Base-by-base conservation (phyloP, 92 coral and sea anemone genomes). In the Epizoanthus scotinus region DNA sequence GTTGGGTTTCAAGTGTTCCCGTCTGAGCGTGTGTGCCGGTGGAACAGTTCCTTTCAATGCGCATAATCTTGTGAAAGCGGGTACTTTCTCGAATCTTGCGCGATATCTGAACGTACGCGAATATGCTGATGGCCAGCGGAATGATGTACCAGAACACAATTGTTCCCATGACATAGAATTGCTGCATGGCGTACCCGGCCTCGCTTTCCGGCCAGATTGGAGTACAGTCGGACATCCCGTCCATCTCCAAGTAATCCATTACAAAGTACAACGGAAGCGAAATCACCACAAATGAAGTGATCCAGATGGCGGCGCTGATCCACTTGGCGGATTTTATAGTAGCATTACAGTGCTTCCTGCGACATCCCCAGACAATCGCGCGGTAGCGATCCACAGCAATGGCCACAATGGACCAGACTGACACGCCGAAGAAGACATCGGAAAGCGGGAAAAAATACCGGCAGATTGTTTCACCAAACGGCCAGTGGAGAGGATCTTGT, bases 331-430 rank as follows among this genome's bases (percentile, higher is more conserved):
- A 59, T 13, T 24, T 60, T 34, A 75, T 58, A 14, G 67, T 36
- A 34, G 68, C 81, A 36, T 59, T 19, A 40, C 68, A 75, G 40
- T 54, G 81, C 40, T 22, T 75, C 36, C 68, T 34, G 68, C 34
- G 40, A 20, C 57, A 75, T 22, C 81, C 81, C 81, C 81, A 75
- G 31, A 75, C 81, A 34, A 75, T 75, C 40, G 81, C 81, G 38
- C 85, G 74, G 75, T 87, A 92, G 25, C 98, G 84, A 17, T 95
- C 98, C 8, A 89, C 84, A 3, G 99, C 97, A 18, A 95, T 95
- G 0, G 98, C 99, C 8, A 90, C 90, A 36, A 95, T 93, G 14
- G 92, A 89, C 98, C 94, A 91, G 10, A 95, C 89, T 0, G 98
- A 91, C 1, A 90, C 99, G n/a, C 92, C 94, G 22, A 84, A 89